Evolutionary conservation across 1,140 invertebrate species (phyloP), one percentile per base, ranked within the genome.

Genomic region (Aleiodes sp.): DNA sequence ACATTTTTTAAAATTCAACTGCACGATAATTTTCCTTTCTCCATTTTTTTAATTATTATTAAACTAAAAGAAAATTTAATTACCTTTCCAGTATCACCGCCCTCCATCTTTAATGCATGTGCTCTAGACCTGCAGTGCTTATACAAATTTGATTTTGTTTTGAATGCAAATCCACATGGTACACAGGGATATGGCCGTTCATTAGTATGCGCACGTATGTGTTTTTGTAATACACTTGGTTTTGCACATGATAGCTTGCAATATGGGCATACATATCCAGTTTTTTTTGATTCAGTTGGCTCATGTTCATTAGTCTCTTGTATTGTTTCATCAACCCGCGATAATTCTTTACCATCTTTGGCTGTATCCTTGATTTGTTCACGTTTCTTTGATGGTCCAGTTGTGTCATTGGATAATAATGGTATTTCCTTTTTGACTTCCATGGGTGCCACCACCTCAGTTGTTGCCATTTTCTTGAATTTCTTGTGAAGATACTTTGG

Each of bases 101-200:
- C 90, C 69, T 90, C 88, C 71, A 88, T 82, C 73, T 92, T 90
- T 46, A 93, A 88, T 21, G 91, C 90, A 78, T 97, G 95, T 12
- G 94, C 91, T 71, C 94, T 87, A 0, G 95, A 95, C 73, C 92
- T 89, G 76, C 93, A 92, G 80, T 98, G 96, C 82, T 97, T 98
- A 82, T 96, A 96, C 65, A 97, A 87, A 83, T 98, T 98, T 74
- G 94, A 96, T 80, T 95, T 95, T 1, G 96, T 98, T 84, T 98
- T 98, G 86, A 97, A 97, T 64, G 94, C 93, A 83, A 97, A 94
- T 61, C 94, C 94, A 83, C 96, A 98, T 21, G 92, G 91, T 56
- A 89, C 85, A 86, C 96, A 98, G 10, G 95, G 95, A 87, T 92
- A 98, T 19, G 95, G 95, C 59, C 96, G 89, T 83, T 97, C 95